Conservation (phyloP, 2,797 vertebrate species). For the Poeciliopsis presidionis region DNA sequence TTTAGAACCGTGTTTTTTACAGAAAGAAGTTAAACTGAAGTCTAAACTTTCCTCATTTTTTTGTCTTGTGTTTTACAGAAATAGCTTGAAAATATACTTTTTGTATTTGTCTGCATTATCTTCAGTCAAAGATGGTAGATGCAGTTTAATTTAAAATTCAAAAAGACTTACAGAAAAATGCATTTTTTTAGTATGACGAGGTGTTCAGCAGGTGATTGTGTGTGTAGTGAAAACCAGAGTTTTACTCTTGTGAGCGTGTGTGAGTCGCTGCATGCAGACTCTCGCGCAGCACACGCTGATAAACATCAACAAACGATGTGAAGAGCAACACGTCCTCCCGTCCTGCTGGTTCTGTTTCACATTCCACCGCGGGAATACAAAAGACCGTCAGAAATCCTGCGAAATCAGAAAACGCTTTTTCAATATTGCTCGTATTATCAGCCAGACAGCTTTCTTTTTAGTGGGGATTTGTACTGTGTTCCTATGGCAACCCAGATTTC, state of each 20-base stretch:
- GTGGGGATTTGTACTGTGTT: slow-evolving; percentile 35
- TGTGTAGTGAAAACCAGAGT: background rate
- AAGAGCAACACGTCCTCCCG: slow-evolving; percentile 31
- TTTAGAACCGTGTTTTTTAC: background rate
- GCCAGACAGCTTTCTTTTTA: background rate
- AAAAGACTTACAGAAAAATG: background rate
- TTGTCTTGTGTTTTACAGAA: background rate
- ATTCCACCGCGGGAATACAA: slow-evolving; percentile 25
- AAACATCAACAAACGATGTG: slow-evolving; percentile 22
- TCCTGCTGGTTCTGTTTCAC: slow-evolving; percentile 38
- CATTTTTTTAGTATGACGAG: background rate
- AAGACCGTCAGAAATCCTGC: slow-evolving; percentile 19
- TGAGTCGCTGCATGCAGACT: slow-evolving; percentile 23
- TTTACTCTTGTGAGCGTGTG: background rate
- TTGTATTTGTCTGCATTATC: background rate
- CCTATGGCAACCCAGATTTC: slow-evolving; percentile 36
- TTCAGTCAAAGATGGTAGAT: background rate
- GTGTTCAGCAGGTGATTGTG: background rate
- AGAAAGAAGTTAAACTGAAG: background rate
- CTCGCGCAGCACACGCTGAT: slow-evolving; percentile 20
- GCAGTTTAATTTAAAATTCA: background rate
- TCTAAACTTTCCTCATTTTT: background rate
- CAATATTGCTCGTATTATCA: background rate
- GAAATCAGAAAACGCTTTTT: background rate
- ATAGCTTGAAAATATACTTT: background rate